Base-by-base conservation (phyloP, 1,140 invertebrate species). In the Leptinotarsa texana region DNA sequence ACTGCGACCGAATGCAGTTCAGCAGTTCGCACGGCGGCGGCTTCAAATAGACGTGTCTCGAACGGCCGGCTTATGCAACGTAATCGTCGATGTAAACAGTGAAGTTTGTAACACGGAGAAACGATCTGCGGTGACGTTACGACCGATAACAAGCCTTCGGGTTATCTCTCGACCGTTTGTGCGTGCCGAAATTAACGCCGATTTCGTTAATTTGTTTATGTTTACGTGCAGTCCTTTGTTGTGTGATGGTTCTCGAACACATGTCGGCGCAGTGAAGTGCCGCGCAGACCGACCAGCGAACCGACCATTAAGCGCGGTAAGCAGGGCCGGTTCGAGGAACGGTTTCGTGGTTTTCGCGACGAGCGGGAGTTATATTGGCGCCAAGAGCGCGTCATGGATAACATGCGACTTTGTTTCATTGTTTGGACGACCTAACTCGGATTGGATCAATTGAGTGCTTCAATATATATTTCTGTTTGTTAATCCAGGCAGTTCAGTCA, bases 181-280 rank as follows among this genome's bases (percentile, higher is more conserved):
- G 51, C 51, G 51, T 57, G 51, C 24, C 18, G 8, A 17, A 24
- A 67, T 24, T 67, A 42, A 17, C 65, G 21, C 63, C 63, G 63
- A 18, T 65, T 65, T 65, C 63, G 69, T 70, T 65, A 68, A 42
- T 74, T 69, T 74, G 67, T 69, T 74, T 69, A 61, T 68, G 42
- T 71, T 67, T 75, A 72, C 57, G 70, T 75, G 74, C 74, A 15
- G 63, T 61, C 63, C 69, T 74, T 74, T 75, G 74, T 75, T 24
- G 47, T n/a, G 63, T 63, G 74, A 74, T 27, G 66, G 47, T 65
- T 24, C 51, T 57, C 62, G 42, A 75, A 75, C 74, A 75, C 74
- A 75, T 75, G 74, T 69, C 48, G 63, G 69, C 69, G 74, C 69
- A 22, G 61, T 71, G 61, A 62, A 68, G 17, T 42, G 33, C 21